Base-by-base conservation (phyloP, 2,888 invertebrate species). In the Nymphalis c-album region DNA sequence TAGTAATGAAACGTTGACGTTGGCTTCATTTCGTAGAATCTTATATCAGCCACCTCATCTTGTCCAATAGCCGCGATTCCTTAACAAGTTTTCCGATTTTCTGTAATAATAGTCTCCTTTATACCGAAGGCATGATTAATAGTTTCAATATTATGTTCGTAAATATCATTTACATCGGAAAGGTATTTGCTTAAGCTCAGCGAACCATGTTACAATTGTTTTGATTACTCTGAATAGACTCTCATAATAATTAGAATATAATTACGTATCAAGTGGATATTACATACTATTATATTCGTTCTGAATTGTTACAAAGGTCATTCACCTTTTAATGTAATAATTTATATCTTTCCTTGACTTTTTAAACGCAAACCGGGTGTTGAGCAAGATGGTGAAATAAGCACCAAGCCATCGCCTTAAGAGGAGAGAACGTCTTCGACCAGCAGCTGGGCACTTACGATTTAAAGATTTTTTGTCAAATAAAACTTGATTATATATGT, bases 111-210 rank as follows among this genome's bases (percentile, higher is more conserved):
- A 62, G 64, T 53, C 46, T 68, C 58, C 70, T 61, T 70, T 62
- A 63, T 60, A 65, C 53, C 60, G 65, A 66, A 62, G 65, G 8
- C 8, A 62, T 74, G 71, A 73, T 74, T 73, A 73, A 73, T 74
- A 70, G 69, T 63, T 67, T 58, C 64, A 63, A 71, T 71, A 71
- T 76, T 70, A 72, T 68, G 60, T 70, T 63, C 70, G 63, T 60
- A 72, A 71, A 74, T 71, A 73, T 59, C 48, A 64, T 58, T 64
- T 71, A 16, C 51, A 22, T 22, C 13, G 13, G 40, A 40, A 40
- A 40, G 40, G 13, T 51, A 51, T 51, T 72, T 74, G 68, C 67
- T 74, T 71, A 74, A 68, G 72, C 68, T 58, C 48, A 51, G 6
- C 6, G 40, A 64, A 50, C 60, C 58, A 60, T 61, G 67, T 50